phyloP scores from a whole-genome alignment of 2,888 invertebrate species.

The Minunthozetes semirufus region DNA sequence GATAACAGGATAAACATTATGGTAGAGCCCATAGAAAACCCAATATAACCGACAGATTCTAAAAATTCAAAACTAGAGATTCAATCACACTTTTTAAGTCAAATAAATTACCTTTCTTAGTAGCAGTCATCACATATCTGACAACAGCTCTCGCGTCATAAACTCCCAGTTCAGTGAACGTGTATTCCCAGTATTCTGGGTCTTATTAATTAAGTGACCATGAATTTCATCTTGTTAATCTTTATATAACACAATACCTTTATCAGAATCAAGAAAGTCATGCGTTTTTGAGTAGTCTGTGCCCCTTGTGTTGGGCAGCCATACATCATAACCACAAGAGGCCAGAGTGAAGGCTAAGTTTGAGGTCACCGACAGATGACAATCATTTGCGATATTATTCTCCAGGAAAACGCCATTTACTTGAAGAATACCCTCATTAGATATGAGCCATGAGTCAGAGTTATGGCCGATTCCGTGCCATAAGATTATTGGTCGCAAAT shows the following conservation, averaged over 20 bases:
- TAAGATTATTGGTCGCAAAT: neutral
- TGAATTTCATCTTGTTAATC: neutral
- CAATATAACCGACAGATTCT: neutral
- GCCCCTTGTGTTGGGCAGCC: slow-evolving; percentile 24
- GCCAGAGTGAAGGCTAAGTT: slow-evolving; percentile 13
- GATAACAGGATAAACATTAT: neutral
- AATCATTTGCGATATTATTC: slow-evolving; percentile 21
- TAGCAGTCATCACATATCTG: neutral
- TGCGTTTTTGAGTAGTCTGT: slow-evolving; percentile 19
- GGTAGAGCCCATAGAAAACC: neutral
- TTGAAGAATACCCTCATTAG: slow-evolving; percentile 5
- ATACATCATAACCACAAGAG: slow-evolving; percentile 33
- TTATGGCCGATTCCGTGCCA: slow-evolving; percentile 33
- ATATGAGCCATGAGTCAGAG: slow-evolving; percentile 34
- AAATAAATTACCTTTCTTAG: neutral
- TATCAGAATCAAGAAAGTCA: neutral
- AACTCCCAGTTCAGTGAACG: slow-evolving; percentile 14
- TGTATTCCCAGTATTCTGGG: slow-evolving; percentile 18
- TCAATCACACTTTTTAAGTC: neutral
- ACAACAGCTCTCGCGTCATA: slow-evolving; percentile 23
- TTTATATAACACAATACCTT: neutral
- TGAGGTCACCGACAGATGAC: neutral
- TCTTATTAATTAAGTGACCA: neutral
- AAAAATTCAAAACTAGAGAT: neutral
- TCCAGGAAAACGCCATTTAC: neutral